phyloP scores from a whole-genome alignment of 2,797 vertebrate species.

The Gymnoscopelus braueri region DNA sequence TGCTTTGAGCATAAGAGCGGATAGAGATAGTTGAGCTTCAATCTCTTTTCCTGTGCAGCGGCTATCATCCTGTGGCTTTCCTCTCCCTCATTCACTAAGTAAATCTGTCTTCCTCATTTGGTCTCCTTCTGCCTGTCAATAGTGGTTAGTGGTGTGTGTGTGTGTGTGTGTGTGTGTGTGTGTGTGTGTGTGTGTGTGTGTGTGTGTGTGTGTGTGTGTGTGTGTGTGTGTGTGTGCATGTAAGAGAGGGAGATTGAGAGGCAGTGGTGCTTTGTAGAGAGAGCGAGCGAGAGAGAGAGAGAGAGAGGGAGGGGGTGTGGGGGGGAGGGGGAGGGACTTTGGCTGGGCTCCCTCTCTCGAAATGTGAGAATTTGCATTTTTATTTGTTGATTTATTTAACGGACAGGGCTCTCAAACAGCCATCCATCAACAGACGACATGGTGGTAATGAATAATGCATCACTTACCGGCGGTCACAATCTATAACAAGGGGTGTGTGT shows the following conservation, averaged over 20 bases:
- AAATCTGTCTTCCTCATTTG: conserved; percentile 89
- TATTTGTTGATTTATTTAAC: conserved; percentile 99
- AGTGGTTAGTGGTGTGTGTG: conserved; percentile 72
- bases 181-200: conserved; percentile 17
- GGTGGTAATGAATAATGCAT: conserved; percentile 99
- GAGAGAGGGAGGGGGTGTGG: conserved; percentile 51
- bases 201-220: conserved; percentile 13
- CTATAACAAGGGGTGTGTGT: conserved; percentile 87
- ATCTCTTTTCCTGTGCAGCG: conserved; percentile 7
- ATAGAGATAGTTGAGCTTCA: too few species aligned
- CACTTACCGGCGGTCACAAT: conserved; percentile 94
- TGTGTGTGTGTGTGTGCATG: conserved; percentile 7
- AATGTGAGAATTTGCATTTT: conserved; percentile 99
- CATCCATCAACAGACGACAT: conserved; percentile 98
- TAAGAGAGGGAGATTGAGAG: conserved; percentile 54
- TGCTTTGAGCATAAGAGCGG: too few species aligned
- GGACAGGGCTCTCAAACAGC: conserved; percentile 97
- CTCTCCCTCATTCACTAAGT: conserved; percentile 63
- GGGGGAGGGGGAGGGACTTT: conserved; percentile 77
- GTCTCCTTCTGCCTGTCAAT: conserved; percentile 88
- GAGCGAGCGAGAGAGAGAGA: conserved; percentile 49
- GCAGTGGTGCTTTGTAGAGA: conserved; percentile 64
- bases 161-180: conserved; percentile 12
- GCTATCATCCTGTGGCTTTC: conserved; percentile 9
- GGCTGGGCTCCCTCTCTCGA: conserved; percentile 79